Evolutionary conservation across 2,797 vertebrate genomes (phyloP), one percentile per base, ranked within the genome.

Genomic region (Clarias laeviceps): DNA sequence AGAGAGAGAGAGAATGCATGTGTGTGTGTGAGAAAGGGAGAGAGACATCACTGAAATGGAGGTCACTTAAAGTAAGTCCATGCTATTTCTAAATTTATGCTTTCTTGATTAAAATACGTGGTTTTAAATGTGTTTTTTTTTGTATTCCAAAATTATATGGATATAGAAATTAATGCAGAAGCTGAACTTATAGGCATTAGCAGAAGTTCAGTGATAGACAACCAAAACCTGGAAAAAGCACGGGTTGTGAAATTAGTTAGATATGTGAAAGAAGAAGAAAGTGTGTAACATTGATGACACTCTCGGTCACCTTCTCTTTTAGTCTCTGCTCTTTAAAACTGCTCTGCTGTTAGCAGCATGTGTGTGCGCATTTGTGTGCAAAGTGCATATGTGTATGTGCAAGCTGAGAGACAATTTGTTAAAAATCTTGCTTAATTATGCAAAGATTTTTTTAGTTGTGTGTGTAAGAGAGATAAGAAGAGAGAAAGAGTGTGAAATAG

Each of bases 61-160:
- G 88, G 84, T 89, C 82, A 84, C 37, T 29, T 81, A 69, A 70
- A 85, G 88, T 89, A 86, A 86, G 86, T 84, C 62, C 61, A 11
- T 2, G 22, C 37, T 82, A 29, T 37, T 77, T 22, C 15, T 27
- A 32, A 66, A 77, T 62, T 3, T 6, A 22, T 82, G 50, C 27
- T 50, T 27, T 61, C 27, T 68, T 79, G 70, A 81, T 78, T 4
- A 15, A 64, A 64, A 78, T 57, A 27, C 0, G 22, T 62, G 40
- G 1, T 29, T 56, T 32, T 27, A n/a, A 9, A 73, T 15, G 14
- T 54, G 40, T 40, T 40, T 40, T 59, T 77, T 57, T 45, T 6
- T 50, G 34, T n/a, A 7, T 65, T 80, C 24, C 24, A 45, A 24
- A 18, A 22, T 27, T 74, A n/a, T 54, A 54, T 32, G n/a, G 27